phyloP scores from a whole-genome alignment of 2,797 vertebrate species.

The Mycteria americana region DNA sequence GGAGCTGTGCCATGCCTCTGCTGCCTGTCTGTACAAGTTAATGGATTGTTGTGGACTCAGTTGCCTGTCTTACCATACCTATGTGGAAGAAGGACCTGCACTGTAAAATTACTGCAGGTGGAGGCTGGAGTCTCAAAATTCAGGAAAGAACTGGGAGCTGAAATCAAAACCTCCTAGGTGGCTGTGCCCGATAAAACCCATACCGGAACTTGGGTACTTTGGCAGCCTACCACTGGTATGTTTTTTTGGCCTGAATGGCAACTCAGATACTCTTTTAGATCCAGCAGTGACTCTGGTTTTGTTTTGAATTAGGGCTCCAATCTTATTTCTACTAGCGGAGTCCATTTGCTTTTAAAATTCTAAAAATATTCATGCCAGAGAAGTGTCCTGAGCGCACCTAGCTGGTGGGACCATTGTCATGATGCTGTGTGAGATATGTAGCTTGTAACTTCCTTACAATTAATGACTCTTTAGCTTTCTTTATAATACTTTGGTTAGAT shows the following conservation, averaged over 20 bases:
- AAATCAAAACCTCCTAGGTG: not conserved
- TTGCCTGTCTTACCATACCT: not conserved
- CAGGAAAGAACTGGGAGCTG: not conserved
- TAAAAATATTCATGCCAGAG: not conserved
- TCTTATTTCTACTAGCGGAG: not conserved
- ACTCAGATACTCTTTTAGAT: not conserved
- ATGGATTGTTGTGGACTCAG: not conserved
- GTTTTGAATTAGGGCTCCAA: not conserved
- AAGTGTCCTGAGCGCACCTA: not conserved
- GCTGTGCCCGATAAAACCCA: not conserved
- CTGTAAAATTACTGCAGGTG: not conserved
- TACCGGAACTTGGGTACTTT: not conserved
- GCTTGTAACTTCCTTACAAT: not conserved
- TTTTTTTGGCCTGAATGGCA: not conserved
- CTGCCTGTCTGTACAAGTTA: not conserved
- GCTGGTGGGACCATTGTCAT: not conserved
- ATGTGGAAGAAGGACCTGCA: not conserved
- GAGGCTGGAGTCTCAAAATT: not conserved
- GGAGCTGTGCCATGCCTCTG: not conserved
- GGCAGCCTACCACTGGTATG: not conserved
- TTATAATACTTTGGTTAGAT: not conserved
- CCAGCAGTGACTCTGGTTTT: not conserved
- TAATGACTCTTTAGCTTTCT: not conserved
- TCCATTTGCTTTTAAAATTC: not conserved
- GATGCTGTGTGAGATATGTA: not conserved